Percentiles rank a stretch among this genome's conserved stretches.
Evolutionary conservation across 2,888 invertebrate genomes (phyloP).

Genomic region (Steinernema carpocapsae): DNA sequence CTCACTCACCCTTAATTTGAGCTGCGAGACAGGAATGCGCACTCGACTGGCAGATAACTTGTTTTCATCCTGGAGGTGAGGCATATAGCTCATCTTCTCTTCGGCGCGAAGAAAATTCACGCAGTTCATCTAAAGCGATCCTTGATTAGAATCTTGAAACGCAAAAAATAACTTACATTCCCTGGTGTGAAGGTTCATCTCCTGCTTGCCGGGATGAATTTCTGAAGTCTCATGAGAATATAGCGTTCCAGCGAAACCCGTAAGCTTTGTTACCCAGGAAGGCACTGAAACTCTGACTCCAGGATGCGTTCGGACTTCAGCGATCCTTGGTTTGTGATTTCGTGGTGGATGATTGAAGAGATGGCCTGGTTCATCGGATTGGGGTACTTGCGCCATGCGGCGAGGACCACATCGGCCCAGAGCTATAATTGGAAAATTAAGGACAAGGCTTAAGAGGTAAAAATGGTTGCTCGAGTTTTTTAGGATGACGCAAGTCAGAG

Average conservation of each 20-base stretch:
- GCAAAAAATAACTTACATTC: conserved; percentile 77
- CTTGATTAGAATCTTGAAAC: conserved; percentile 24
- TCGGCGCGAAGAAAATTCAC: conserved; percentile 92
- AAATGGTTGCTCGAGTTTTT: too few relatives aligned
- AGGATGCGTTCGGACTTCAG: conserved; percentile 90
- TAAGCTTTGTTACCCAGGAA: conserved; percentile 88
- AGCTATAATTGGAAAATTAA: too few relatives aligned
- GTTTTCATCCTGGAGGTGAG: conserved; percentile 77
- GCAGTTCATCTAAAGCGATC: conserved; percentile 78
- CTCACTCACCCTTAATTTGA: too few relatives aligned
- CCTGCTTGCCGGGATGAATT: conserved; percentile 82
- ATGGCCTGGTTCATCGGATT: conserved; percentile 97
- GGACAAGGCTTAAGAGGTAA: too few relatives aligned
- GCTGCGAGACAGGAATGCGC: too few relatives aligned
- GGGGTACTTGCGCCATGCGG: conserved; percentile 97
- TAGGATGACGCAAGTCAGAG: too few relatives aligned
- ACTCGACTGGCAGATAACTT: conserved; percentile 61
- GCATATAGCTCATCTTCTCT: conserved; percentile 86
- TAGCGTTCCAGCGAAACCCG: conserved; percentile 84
- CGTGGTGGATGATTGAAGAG: conserved; percentile 78
- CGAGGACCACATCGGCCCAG: conserved; percentile 98
- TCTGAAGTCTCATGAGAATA: conserved; percentile 80
- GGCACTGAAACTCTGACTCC: conserved; percentile 95
- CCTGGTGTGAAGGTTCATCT: conserved; percentile 88
- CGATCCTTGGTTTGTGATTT: conserved; percentile 73